Conservation (phyloP, 2,113 vertebrate genomes). For the Melanostigma gelatinosum region DNA sequence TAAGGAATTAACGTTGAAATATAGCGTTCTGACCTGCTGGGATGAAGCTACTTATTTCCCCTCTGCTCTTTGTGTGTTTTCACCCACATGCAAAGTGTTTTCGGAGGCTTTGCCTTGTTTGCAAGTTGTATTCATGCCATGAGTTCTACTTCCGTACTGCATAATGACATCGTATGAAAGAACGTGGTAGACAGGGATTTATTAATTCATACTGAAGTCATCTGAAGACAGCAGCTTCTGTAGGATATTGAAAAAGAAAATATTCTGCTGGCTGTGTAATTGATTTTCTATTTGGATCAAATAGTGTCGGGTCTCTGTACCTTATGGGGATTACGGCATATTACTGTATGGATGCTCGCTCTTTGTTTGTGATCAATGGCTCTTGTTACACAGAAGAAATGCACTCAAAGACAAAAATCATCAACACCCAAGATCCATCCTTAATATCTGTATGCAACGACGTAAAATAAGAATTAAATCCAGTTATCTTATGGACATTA, state of each 20-base stretch:
- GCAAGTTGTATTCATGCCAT: slow-evolving; percentile 64
- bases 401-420: slow-evolving; percentile 42
- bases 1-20: slow-evolving; percentile 72
- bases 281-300: slow-evolving; percentile 71
- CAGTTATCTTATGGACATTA: slow-evolving; percentile 30
- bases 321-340: slow-evolving; percentile 61
- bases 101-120: slow-evolving; percentile 62
- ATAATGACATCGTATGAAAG: slow-evolving; percentile 66
- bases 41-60: slow-evolving; percentile 47
- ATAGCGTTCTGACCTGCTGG: slow-evolving; percentile 42
- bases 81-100: slow-evolving; percentile 50
- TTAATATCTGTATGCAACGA: slow-evolving; percentile 32
- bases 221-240: slow-evolving; percentile 57
- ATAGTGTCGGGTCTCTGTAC: slow-evolving; percentile 50
- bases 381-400: slow-evolving; percentile 60
- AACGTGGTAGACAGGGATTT: slow-evolving; percentile 65
- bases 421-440: slow-evolving; percentile 27
- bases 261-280: slow-evolving; percentile 56
- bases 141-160: slow-evolving; percentile 63
- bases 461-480: slow-evolving; percentile 43
- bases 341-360: slow-evolving; percentile 42
- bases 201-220: slow-evolving; percentile 66
- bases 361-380: slow-evolving; percentile 59
- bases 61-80: slow-evolving; percentile 45
- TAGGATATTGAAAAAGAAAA: slow-evolving; percentile 67